Conservation (phyloP, 2,113 vertebrate species). For the Lamprotornis superbus region DNA sequence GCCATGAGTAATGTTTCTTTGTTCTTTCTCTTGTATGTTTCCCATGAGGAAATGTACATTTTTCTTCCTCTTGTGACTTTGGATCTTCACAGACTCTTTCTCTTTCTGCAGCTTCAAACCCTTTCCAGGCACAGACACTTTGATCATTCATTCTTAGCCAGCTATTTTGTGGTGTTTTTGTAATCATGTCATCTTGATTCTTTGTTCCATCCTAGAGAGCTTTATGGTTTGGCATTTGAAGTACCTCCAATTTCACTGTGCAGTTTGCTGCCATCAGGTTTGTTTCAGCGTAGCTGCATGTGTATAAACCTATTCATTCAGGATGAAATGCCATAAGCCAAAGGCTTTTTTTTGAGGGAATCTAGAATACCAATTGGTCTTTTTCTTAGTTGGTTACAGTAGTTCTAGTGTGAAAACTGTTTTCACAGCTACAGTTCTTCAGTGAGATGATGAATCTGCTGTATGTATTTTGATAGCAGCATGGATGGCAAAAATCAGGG, state of each 20-base stretch:
- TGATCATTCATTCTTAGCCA: not conserved
- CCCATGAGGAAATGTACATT: not conserved
- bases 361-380: not conserved
- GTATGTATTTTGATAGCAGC: not conserved
- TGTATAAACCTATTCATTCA: not conserved
- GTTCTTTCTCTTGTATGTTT: not conserved
- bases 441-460: not conserved
- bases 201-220: not conserved
- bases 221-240: not conserved
- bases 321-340: not conserved
- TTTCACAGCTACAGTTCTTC: not conserved
- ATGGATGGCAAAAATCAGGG: not conserved
- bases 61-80: not conserved
- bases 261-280: not conserved
- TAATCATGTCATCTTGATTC: not conserved
- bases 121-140: not conserved
- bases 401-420: not conserved
- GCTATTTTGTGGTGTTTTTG: not conserved
- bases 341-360: not conserved
- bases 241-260: not conserved
- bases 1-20: not conserved
- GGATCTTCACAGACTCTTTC: not conserved
- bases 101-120: not conserved
- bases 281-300: not conserved
- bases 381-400: not conserved